Conservation (phyloP, 2,888 invertebrate species). For the Bugulina stolonifera region DNA sequence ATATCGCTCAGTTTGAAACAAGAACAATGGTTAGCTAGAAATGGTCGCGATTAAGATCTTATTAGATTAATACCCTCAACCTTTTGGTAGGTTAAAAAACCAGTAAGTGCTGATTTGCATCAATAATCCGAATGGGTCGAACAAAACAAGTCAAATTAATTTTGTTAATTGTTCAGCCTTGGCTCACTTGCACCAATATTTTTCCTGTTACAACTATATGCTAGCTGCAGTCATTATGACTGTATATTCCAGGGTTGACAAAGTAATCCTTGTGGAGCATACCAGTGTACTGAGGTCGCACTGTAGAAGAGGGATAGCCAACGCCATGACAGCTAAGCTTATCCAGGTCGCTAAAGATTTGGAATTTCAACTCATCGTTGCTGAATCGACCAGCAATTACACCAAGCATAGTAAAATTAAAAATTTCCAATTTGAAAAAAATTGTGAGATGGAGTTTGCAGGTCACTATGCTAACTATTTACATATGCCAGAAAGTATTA, state of each 20-base stretch:
- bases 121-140: too few relatives aligned
- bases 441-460: background rate
- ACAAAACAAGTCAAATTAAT: too few relatives aligned
- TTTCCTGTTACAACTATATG: background rate
- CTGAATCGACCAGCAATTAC: background rate
- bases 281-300: background rate
- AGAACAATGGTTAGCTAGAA: too few relatives aligned
- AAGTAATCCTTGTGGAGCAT: background rate
- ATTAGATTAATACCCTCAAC: too few relatives aligned
- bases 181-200: background rate
- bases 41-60: too few relatives aligned
- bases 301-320: constrained; percentile 8
- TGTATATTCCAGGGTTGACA: constrained; percentile 2
- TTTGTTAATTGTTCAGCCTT: too few relatives aligned
- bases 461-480: background rate
- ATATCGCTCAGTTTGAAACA: too few relatives aligned
- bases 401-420: constrained; percentile 5
- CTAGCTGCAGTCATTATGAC: background rate
- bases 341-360: background rate
- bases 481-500: background rate
- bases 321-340: constrained; percentile 12
- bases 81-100: too few relatives aligned
- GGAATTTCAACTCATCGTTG: background rate
- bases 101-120: too few relatives aligned
- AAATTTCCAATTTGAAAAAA: background rate